Percentiles rank a stretch among this genome's conserved stretches.
These are phyloP conservation scores for Drosophila rhopaloa DNA, from an alignment of 1,140 invertebrate species.

Conservation along the genomic window DNA sequence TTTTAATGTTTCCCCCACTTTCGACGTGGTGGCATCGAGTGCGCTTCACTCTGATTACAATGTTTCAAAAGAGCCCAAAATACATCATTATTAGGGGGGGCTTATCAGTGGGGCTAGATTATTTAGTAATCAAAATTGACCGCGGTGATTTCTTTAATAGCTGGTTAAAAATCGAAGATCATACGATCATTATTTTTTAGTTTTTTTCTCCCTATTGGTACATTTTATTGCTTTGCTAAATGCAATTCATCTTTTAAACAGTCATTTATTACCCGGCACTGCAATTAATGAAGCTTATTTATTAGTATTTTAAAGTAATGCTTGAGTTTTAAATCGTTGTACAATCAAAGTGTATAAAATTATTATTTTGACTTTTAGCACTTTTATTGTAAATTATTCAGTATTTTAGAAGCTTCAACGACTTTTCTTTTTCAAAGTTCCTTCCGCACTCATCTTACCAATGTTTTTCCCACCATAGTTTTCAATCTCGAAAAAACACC, in stretches of 20 bases:
- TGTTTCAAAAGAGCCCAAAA: conserved; percentile 33
- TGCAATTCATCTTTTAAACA: too few relatives aligned
- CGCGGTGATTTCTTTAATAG: neutral
- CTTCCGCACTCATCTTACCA: neutral
- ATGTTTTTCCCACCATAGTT: neutral
- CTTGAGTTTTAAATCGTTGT: too few relatives aligned
- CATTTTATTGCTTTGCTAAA: too few relatives aligned
- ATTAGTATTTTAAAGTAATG: too few relatives aligned
- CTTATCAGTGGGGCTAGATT: neutral
- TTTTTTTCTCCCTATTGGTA: neutral
- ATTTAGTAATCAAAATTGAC: conserved; percentile 2
- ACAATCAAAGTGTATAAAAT: too few relatives aligned
- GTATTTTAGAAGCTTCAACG: too few relatives aligned
- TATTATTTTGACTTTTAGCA: too few relatives aligned
- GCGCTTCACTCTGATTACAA: conserved; percentile 54
- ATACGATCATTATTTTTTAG: neutral
- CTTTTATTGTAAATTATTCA: too few relatives aligned
- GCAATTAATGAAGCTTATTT: too few relatives aligned
- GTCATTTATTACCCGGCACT: too few relatives aligned
- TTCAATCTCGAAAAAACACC: neutral
- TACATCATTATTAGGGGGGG: conserved; percentile 53
- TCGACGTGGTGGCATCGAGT: conserved; percentile 37
- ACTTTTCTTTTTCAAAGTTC: neutral
- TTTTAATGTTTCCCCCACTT: conserved; percentile 21
- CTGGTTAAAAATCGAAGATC: conserved; percentile 5